Conservation (phyloP, 2,113 vertebrate genomes). For the Cygnus buccinator region DNA sequence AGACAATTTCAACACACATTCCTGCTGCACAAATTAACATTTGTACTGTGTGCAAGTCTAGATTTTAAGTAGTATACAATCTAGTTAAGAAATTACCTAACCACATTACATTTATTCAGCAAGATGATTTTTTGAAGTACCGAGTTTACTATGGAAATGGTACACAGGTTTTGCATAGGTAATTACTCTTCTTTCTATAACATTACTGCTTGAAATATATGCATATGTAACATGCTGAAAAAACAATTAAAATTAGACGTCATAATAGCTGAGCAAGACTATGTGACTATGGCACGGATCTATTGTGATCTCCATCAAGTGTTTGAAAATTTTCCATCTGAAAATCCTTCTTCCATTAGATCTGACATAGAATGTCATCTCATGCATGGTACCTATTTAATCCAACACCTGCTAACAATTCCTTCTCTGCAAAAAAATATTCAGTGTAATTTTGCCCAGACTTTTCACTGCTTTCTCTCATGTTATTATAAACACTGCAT, state of each 20-base stretch:
- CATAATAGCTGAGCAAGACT: neutral
- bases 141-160: neutral
- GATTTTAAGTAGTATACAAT: neutral
- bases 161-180: neutral
- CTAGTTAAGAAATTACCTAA: neutral
- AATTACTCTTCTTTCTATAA: neutral
- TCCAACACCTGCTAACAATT: rapidly evolving
- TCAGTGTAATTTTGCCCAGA: neutral
- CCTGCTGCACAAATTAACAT: neutral
- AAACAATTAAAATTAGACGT: neutral
- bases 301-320: neutral
- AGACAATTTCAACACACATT: neutral
- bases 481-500: neutral
- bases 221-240: neutral
- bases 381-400: neutral
- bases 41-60: neutral
- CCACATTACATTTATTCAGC: neutral
- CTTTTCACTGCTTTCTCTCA: neutral
- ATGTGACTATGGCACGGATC: neutral
- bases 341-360: neutral
- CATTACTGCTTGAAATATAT: neutral
- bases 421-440: neutral
- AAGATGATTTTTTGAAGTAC: neutral
- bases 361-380: rapidly evolving
- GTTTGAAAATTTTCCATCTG: neutral